Conservation (phyloP, 2,888 invertebrate genomes). For the Globia sparganii region DNA sequence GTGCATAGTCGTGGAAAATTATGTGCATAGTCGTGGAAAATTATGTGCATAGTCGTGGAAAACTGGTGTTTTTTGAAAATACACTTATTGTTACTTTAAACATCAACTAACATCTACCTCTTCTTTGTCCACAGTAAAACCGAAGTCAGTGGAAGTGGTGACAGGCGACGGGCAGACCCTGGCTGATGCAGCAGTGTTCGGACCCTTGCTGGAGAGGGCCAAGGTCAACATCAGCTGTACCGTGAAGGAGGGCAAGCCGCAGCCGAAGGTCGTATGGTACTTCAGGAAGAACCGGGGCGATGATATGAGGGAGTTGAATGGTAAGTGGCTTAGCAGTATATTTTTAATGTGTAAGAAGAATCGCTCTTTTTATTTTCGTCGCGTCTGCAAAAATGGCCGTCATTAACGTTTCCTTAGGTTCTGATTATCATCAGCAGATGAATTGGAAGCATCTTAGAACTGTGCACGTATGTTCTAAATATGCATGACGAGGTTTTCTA, state of each 20-base stretch:
- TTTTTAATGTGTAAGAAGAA: neutral
- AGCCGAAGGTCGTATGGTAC: conserved; percentile 96
- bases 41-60: neutral
- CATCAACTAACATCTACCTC: neutral
- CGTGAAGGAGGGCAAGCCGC: conserved; percentile 95
- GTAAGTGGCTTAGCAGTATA: conserved; percentile 74
- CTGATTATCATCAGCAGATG: neutral
- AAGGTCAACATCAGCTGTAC: conserved; percentile 93
- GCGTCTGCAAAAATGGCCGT: neutral
- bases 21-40: neutral
- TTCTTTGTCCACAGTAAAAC: conserved; percentile 93
- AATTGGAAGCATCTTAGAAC: neutral
- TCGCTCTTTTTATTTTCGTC: neutral
- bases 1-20: too few species aligned
- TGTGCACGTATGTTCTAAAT: neutral
- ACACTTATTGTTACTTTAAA: too few species aligned
- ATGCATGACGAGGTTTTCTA: neutral
- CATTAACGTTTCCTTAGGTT: neutral
- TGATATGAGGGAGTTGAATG: conserved; percentile 84
- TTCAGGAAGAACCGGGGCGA: conserved; percentile 92
- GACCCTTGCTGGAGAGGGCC: conserved; percentile 93
- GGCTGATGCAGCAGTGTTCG: conserved; percentile 91
- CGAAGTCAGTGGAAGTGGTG: conserved; percentile 93
- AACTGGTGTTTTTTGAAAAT: neutral
- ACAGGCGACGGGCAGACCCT: conserved; percentile 92